Evolutionary conservation across 2,113 vertebrate species (phyloP), one percentile per base, ranked within the genome.

Genomic region (Bolborhynchus lineola): DNA sequence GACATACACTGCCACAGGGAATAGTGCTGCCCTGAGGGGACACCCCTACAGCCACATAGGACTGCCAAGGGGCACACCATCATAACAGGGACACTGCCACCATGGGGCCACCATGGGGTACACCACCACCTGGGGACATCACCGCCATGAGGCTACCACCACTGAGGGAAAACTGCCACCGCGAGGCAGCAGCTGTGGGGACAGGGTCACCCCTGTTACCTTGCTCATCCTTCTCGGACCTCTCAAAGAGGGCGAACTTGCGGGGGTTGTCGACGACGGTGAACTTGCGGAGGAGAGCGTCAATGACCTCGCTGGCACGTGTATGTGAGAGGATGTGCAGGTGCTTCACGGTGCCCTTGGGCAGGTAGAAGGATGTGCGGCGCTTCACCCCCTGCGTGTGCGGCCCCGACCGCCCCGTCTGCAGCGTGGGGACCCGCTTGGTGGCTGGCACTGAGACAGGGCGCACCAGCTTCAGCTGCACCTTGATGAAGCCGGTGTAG

Each of bases 401-500:
- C 2, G 59, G 95, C 20, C 92, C 95, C 20, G 71, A 83, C 62
- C 95, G 97, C 41, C 98, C 97, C 6, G 96, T 97, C 68, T 98
- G 97, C 44, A 97, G 82, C 11, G 97, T 86, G 28, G 98, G 88
- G 9, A 94, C 95, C 75, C 98, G 98, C 94, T 98, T 98, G 89
- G 98, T 97, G 68, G 98, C 98, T 6, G 98, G 99, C 52, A 99
- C 98, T 0, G 99, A 99, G 75, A 99, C 98, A 0, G 99, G 99
- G 8, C 99, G 98, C 11, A 98, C 96, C 76, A 99, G 96, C 96
- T 99, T 99, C 92, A 99, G 98, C 82, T 99, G 99, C 86, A 99
- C 99, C 95, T 99, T 99, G 95, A 99, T 99, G 97, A 99, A 99
- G 55, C 99, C 99, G 2, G 99, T 99, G 97, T 99, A 99, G 37